A percentile compares a stretch with the other conserved stretches of the same genome.
Conservation (phyloP, 2,888 invertebrate genomes). For the Odiellus spinosus region DNA sequence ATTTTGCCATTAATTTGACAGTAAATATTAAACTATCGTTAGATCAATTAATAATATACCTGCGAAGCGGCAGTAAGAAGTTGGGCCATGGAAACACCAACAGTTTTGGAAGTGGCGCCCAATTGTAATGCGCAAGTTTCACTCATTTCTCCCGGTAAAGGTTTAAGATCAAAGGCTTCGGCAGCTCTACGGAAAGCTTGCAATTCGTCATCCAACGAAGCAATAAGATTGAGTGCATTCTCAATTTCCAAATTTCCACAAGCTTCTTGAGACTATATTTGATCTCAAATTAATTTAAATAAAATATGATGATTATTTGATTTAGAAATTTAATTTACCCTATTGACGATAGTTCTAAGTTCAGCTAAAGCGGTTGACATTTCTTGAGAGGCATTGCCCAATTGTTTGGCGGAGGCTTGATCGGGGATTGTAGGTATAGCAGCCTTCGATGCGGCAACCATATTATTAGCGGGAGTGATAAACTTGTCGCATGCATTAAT, state of each 20-base stretch:
- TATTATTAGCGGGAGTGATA: constrained; percentile 52
- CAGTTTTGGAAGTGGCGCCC: constrained; percentile 49
- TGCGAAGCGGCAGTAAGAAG: constrained; percentile 68
- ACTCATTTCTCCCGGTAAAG: constrained; percentile 67
- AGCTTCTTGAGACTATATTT: constrained; percentile 44
- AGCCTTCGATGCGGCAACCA: constrained; percentile 58
- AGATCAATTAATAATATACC: constrained; percentile 21
- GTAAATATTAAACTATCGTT: background rate
- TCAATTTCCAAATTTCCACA: constrained; percentile 67
- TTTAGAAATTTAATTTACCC: constrained; percentile 20
- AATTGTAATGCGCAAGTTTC: constrained; percentile 43
- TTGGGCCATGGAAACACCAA: constrained; percentile 68
- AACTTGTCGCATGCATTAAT: constrained; percentile 71
- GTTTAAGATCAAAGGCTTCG: constrained; percentile 49
- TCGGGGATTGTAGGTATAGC: constrained; percentile 68
- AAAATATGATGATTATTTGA: background rate
- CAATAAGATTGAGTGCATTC: constrained; percentile 60
- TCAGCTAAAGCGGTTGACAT: constrained; percentile 43
- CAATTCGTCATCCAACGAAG: constrained; percentile 61
- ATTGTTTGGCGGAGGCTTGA: constrained; percentile 54
- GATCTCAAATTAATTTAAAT: background rate
- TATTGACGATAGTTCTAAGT: constrained; percentile 36
- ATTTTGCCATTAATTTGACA: background rate
- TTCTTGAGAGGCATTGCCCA: constrained; percentile 52
- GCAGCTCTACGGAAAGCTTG: constrained; percentile 62